Conservation (phyloP, 2,113 vertebrate genomes). For the Nesogale talazaci region DNA sequence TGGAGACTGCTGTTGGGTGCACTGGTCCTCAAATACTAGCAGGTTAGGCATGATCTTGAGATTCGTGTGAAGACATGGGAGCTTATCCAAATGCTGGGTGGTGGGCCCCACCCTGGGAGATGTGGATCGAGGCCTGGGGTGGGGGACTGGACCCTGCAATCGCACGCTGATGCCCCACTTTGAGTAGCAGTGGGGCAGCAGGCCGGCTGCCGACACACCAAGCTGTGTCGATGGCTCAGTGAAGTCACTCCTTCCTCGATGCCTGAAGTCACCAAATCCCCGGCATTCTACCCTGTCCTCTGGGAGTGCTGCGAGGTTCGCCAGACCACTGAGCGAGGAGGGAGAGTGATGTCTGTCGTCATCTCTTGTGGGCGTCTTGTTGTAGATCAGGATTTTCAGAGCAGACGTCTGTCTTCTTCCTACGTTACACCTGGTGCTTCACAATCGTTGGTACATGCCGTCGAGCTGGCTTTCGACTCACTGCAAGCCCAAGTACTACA, state of each 20-base stretch:
- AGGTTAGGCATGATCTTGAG: neutral
- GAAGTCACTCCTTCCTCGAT: neutral
- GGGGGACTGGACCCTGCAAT: neutral
- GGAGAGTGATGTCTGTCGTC: too few species aligned
- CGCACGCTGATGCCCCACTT: neutral
- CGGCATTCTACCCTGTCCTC: too few species aligned
- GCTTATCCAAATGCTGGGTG: neutral
- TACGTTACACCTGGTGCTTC: neutral
- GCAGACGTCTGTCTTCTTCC: neutral
- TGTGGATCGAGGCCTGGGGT: neutral
- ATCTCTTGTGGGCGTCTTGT: neutral
- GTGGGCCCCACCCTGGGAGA: neutral
- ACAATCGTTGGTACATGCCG: too few species aligned
- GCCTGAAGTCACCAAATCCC: too few species aligned
- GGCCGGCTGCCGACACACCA: neutral
- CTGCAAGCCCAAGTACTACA: too few species aligned
- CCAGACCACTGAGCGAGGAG: too few species aligned
- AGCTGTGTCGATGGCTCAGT: neutral
- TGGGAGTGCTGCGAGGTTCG: too few species aligned
- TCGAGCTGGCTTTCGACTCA: too few species aligned
- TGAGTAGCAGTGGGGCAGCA: neutral
- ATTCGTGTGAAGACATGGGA: neutral
- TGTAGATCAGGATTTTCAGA: conserved; percentile 27
- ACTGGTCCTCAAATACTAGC: neutral
- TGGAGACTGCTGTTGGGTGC: neutral